Base-by-base conservation (phyloP, 1,140 invertebrate genomes). In the Sesamia nonagrioides region DNA sequence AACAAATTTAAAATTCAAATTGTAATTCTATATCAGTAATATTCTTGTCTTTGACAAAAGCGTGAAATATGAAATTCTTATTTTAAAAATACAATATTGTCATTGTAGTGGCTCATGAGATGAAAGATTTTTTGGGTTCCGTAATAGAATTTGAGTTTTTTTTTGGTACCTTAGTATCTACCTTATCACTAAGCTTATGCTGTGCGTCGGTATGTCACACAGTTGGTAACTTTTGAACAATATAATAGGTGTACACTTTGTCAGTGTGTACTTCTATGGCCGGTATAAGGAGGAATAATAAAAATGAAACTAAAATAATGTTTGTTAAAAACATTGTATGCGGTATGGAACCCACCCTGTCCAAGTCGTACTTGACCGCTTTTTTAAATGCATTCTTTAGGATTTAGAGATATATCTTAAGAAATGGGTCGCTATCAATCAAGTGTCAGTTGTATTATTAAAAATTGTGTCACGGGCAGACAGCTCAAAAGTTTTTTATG, bases 1-100 rank as follows among this genome's bases (percentile, higher is more conserved):
- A 85, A 87, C 80, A 86, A 84, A 91, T 93, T 82, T 89, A 77
- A 89, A 91, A 93, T 92, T 94, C 88, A 91, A 80, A 92, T 91
- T 79, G 87, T 92, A 91, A 93, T 79, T 82, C 88, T 87, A 93
- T 92, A 93, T 89, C 89, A 83, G 71, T 90, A 91, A 92, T 50
- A 50, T 92, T 90, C 79, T 89, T 72, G 89, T 90, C 88, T 90
- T 75, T 63, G 75, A 82, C 79, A 89, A 91, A 82, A 74, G 74
- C 80, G 88, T 92, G 88, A 91, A 93, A 92, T 93, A 93, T 93
- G 89, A 92, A 88, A n/a, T 50, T 88, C 89, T 83, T 45, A 78
- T 76, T 79, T 82, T 33, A 18, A 93, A 87, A 92, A 92, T 92
- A 77, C 82, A 79, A 60, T 94, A 92, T 94, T 94, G 88, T 89